phyloP scores from a whole-genome alignment of 2,888 invertebrate genomes.

The Tiphia femorata region DNA sequence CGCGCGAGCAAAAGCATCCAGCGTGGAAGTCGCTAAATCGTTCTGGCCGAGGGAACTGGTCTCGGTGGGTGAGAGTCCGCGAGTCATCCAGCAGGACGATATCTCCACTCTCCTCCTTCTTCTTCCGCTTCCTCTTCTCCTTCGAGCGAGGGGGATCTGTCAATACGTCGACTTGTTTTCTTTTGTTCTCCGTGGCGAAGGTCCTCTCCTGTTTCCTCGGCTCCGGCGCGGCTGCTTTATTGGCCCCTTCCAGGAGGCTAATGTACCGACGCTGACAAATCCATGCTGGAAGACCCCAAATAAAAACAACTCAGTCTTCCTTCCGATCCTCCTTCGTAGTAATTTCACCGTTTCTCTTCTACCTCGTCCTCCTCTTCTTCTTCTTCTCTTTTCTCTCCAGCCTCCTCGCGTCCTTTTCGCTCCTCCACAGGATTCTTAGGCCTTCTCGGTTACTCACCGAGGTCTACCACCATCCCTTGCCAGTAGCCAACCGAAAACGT shows the following conservation, averaged over 20 bases:
- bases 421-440: too few species aligned
- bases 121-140: background rate
- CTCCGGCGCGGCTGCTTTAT: slow-evolving; percentile 39
- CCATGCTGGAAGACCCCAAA: slow-evolving; percentile 31
- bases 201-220: slow-evolving; percentile 1
- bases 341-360: too few species aligned
- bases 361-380: background rate
- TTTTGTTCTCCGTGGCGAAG: slow-evolving; percentile 1
- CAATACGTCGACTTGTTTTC: slow-evolving; percentile 22
- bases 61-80: background rate
- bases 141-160: slow-evolving; percentile 6
- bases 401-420: background rate
- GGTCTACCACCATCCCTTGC: too few species aligned
- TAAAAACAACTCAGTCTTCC: slow-evolving; percentile 38
- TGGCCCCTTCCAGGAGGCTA: slow-evolving; percentile 37
- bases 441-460: background rate
- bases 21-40: background rate
- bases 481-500: too few species aligned
- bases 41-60: background rate
- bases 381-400: background rate
- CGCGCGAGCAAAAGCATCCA: too few species aligned
- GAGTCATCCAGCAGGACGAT: background rate
- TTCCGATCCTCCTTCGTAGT: slow-evolving; percentile 4
- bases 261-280: slow-evolving; percentile 49
- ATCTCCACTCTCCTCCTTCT: background rate